Evolutionary conservation across 2,797 vertebrate genomes (phyloP), one percentile per base, ranked within the genome.

Genomic region (Premnoplex brunnescens): DNA sequence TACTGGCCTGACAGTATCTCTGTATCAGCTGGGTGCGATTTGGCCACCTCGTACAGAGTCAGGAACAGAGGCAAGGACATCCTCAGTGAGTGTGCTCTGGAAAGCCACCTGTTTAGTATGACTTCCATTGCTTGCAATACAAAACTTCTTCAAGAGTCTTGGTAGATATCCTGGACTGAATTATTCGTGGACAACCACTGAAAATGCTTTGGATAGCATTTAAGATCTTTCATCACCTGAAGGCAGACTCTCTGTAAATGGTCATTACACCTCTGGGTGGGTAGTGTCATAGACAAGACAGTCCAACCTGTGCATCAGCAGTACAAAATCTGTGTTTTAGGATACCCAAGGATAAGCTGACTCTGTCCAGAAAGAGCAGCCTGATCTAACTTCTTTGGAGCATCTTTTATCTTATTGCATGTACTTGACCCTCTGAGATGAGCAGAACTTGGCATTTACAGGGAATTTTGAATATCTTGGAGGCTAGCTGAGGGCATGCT

Each of bases 11-110:
- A 39, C 18, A 44, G 30, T 82, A 87, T 73, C 20, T 69, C 20
- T 0, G 0, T 52, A 17, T 18, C 1, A 1, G 8, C 56, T 80
- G 36, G 30, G 52, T 8, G 1, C 27, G 13, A n/a, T 52, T 46
- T 77, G 64, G 14, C n/a, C 32, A 63, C 19, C 12, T 74, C 24
- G 4, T 22, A 55, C 7, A 8, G 22, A 44, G 17, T 8, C 7
- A 19, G 13, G 14, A 55, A 28, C 23, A 63, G 49, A n/a, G 13
- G 8, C 27, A 34, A 55, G 22, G 32, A 30, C 23, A 19, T 66
- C 13, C 14, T 48, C 54, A n/a, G 48, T 15, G 17, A 84, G n/a
- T 5, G 26, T 75, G 23, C 32, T 66, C 49, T 73, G 23, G 21
- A 84, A 58, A 86, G 14, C 17, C 16, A 30, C 15, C 37, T n/a